Conservation (phyloP, 2,113 vertebrate genomes). For the Gnathonemus echidnorhynchus region DNA sequence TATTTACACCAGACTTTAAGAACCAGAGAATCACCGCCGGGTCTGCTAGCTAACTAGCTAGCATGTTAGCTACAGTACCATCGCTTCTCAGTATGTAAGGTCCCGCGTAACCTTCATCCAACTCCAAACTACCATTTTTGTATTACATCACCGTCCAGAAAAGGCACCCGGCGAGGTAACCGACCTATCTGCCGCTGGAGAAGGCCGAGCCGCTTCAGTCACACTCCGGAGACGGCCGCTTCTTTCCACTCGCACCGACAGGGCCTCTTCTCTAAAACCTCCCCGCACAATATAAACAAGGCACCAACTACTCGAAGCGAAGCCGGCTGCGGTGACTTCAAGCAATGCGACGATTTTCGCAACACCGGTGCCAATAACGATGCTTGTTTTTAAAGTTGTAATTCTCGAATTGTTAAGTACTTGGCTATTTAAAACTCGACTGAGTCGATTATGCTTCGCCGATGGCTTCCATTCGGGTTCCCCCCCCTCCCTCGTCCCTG, state of each 20-base stretch:
- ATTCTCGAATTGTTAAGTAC: not conserved
- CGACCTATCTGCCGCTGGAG: conserved; percentile 53
- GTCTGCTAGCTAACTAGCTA: conserved; percentile 10
- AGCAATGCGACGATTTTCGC: no score
- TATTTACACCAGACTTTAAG: not conserved
- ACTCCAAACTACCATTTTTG: not conserved
- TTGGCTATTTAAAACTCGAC: conserved; percentile 47
- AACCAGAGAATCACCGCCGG: not conserved
- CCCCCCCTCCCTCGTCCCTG: conserved; percentile 36
- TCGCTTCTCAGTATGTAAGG: not conserved
- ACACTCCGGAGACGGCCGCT: conserved; percentile 35
- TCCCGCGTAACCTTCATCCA: not conserved
- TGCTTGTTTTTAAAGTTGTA: not conserved
- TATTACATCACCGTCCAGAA: not conserved
- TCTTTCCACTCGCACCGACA: conserved; percentile 25
- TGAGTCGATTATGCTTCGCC: conserved; percentile 52
- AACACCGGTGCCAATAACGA: not conserved
- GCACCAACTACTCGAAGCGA: conserved; percentile 16
- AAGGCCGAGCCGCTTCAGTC: conserved; percentile 39
- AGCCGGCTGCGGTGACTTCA: not conserved
- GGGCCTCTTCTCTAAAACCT: conserved; percentile 47
- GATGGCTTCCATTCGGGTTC: conserved; percentile 60
- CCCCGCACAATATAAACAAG: conserved; percentile 56
- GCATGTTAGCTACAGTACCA: not conserved
- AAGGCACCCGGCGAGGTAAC: not conserved